Conservation (phyloP, 2,888 invertebrate species). For the Apodemia duryi region DNA sequence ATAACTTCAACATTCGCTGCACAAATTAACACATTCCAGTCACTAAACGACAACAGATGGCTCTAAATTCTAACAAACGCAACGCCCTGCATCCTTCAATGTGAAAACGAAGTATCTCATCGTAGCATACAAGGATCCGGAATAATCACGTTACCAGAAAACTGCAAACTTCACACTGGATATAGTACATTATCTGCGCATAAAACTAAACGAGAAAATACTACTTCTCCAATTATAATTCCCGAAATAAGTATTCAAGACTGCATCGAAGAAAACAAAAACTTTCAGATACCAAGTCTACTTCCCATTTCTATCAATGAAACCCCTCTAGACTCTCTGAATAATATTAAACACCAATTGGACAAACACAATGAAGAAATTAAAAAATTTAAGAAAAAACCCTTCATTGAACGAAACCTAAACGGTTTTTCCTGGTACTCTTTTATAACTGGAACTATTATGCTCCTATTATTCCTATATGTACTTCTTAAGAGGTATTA, state of each 20-base stretch:
- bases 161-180: conserved; percentile 31
- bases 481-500: background rate
- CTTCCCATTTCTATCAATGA: conserved; percentile 30
- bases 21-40: conserved; percentile 32
- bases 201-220: conserved; percentile 25
- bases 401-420: background rate
- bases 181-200: conserved; percentile 31
- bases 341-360: conserved; percentile 26
- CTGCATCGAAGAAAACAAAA: conserved; percentile 24
- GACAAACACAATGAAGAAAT: conserved; percentile 18
- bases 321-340: conserved; percentile 27
- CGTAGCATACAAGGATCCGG: conserved; percentile 28
- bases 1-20: conserved; percentile 30
- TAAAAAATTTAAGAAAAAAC: background rate
- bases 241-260: conserved; percentile 31
- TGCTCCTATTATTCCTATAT: background rate
- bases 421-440: background rate
- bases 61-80: conserved; percentile 27
- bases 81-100: conserved; percentile 28
- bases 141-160: conserved; percentile 25
- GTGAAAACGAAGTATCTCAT: conserved; percentile 25
- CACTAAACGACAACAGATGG: conserved; percentile 29
- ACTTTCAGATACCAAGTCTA: conserved; percentile 14
- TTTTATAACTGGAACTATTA: background rate
- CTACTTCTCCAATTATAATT: conserved; percentile 28